These are phyloP conservation scores for Cyrtorhinus lividipennis DNA, from an alignment of 1,140 invertebrate species.

Conservation along the genomic window DNA sequence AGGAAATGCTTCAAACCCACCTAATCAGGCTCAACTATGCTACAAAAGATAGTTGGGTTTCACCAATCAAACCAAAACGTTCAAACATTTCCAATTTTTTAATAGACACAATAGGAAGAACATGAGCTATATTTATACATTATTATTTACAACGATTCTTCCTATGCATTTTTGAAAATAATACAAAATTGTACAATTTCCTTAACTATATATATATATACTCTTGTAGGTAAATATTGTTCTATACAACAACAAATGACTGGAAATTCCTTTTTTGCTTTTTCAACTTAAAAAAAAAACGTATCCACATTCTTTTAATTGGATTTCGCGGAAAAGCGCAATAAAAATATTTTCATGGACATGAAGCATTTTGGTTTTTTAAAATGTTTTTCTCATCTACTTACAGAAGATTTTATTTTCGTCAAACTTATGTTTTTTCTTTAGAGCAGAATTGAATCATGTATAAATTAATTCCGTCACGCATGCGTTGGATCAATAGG, in stretches of 20 bases:
- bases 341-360: not conserved
- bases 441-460: too few species aligned
- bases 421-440: not conserved
- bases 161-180: constrained; percentile 1
- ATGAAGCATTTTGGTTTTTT: not conserved
- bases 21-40: too few species aligned
- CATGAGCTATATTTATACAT: constrained; percentile 16
- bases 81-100: not conserved
- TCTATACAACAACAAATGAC: not conserved
- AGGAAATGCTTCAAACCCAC: too few species aligned
- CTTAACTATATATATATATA: not conserved
- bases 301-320: not conserved
- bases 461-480: too few species aligned
- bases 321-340: not conserved
- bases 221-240: not conserved
- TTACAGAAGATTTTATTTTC: not conserved
- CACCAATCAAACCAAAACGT: too few species aligned
- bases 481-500: too few species aligned
- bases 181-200: constrained; percentile 6
- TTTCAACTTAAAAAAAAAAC: not conserved
- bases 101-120: constrained; percentile 17
- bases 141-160: not conserved
- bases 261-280: not conserved
- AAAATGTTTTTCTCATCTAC: not conserved
- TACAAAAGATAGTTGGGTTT: too few species aligned